Base-by-base conservation (phyloP, 2,888 invertebrate species). In the Muschampia plurimacula region DNA sequence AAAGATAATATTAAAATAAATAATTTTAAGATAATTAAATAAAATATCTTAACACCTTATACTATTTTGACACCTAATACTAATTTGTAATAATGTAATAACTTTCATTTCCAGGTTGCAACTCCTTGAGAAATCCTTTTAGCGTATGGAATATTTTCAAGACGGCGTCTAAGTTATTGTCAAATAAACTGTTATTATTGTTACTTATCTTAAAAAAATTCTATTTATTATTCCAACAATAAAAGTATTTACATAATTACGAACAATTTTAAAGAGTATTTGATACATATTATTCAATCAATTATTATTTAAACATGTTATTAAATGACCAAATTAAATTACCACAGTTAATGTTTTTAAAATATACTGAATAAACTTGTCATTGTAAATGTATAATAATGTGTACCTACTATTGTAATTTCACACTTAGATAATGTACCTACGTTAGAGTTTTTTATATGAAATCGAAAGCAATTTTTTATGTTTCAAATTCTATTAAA, bases 21-120 rank as follows among this genome's bases (percentile, higher is more conserved):
- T 0, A 22, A 22, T 22, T 22, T 22, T 22, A 22, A 22, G 22
- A 22, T n/a, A n/a, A n/a, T n/a, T n/a, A n/a, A n/a, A n/a, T n/a
- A 1, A 22, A 22, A 1, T 1, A 22, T 22, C 22, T 22, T 0
- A 22, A 22, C 22, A 22, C 22, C 22, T 22, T 22, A 22, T 22
- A 22, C 22, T 22, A 22, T 22, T 22, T 22, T 22, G 0, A 22
- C 22, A 22, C 22, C 22, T 22, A 22, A 22, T 22, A 22, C 22
- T 22, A 22, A 22, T 22, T 22, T 12, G 22, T 32, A 59, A 59
- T 32, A 2, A 13, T 13, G 13, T 60, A 32, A 12, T 1, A 49
- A 52, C 8, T 9, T 46, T 46, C 44, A 8, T 36, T 60, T 60
- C 15, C 75, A 79, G 78, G 78, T 78, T 57, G 78, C 76, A 52